These are phyloP conservation scores for Battus philenor DNA, from an alignment of 1,140 invertebrate species.

Conservation along the genomic window DNA sequence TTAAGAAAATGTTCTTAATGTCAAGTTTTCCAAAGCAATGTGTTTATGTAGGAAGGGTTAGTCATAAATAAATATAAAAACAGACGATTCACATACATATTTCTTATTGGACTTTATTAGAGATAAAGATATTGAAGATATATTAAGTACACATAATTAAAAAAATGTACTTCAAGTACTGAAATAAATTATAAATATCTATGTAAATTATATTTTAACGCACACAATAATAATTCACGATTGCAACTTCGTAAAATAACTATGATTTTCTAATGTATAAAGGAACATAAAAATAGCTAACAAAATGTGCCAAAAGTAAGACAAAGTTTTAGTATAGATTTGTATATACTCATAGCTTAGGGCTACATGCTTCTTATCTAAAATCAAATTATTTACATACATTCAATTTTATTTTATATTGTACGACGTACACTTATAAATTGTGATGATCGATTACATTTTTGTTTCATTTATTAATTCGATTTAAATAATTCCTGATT, in stretches of 20 bases:
- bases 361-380: constrained; percentile 8
- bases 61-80: constrained; percentile 19
- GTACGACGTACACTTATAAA: constrained; percentile 11
- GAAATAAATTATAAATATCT: constrained; percentile 32
- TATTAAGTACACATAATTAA: constrained; percentile 48
- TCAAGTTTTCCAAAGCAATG: too few relatives aligned
- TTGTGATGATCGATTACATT: constrained; percentile 8
- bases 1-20: too few relatives aligned
- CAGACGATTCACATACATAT: not conserved
- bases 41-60: too few relatives aligned
- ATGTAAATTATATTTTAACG: constrained; percentile 25
- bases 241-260: constrained; percentile 29
- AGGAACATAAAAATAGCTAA: constrained; percentile 15
- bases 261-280: constrained; percentile 18
- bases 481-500: constrained; percentile 3
- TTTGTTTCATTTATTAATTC: constrained; percentile 9
- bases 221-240: constrained; percentile 27
- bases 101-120: constrained; percentile 29
- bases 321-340: constrained; percentile 7
- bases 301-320: not conserved
- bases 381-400: constrained; percentile 16
- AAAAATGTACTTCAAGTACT: constrained; percentile 43
- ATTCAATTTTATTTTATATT: constrained; percentile 6
- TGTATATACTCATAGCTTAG: constrained; percentile 10
- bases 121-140: constrained; percentile 35